Evolutionary conservation across 2,797 vertebrate species (phyloP), one percentile per base, ranked within the genome.

Genomic region (Menidia menidia): DNA sequence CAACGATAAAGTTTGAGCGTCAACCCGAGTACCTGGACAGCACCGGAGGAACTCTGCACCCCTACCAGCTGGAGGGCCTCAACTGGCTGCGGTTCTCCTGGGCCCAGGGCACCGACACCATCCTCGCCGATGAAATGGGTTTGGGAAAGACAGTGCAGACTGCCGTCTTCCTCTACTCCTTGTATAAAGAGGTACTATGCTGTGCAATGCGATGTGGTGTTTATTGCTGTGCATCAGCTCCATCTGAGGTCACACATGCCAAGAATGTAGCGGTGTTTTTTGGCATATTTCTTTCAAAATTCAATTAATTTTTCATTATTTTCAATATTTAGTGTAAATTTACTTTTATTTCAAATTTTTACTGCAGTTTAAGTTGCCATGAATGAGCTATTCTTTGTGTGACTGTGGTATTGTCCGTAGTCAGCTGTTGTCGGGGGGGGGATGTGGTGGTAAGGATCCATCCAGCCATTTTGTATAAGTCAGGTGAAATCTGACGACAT

Each of bases 31-130:
- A 98, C 83, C 90, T 99, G 61, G 97, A 99, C 84, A 88, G 92
- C 47, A 99, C 97, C 0, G 97, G 98, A 0, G 98, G 98, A 0
- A 98, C 95, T 0, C 84, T 99, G 78, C 98, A 99, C 61, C 97
- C 97, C 1, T 99, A 99, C 90, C 98, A 99, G 76, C 94, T 99
- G 90, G 98, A 99, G 88, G 98, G 98, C 0, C 90, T 99, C 48
- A 99, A 99, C 88, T 99, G 98, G 98, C 90, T 99, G 73, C 95
- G 98, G 8, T 99, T 99, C 86, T 99, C 97, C n/a, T 99, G 98
- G 98, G 97, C 98, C 55, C 98, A 99, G 89, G 98, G 97, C 75
- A 99, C 98, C 0, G 97, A 99, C 84, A 99, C 98, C 61, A 99
- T 99, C 87, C 89, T 99, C 84, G 98, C 98, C 3, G 98, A 99